Percentiles rank a stretch among this genome's conserved stretches.
These are phyloP conservation scores for Trematocara macrostoma DNA, from an alignment of 2,113 vertebrate species.

Conservation along the genomic window DNA sequence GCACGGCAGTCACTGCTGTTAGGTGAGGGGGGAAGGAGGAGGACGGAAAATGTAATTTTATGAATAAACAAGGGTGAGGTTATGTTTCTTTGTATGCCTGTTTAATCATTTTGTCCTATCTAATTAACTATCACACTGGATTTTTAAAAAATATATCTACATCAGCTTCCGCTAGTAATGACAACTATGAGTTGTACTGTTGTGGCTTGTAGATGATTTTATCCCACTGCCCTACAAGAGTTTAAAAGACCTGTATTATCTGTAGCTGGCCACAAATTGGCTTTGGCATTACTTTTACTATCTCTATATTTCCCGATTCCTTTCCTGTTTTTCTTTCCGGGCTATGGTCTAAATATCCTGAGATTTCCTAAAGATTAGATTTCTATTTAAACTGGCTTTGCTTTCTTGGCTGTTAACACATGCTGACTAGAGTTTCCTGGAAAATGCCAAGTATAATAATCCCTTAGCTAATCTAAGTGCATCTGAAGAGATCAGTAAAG, in stretches of 20 bases:
- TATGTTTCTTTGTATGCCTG: slow-evolving; percentile 38
- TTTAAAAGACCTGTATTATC: not conserved
- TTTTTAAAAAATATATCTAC: not conserved
- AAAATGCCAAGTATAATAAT: not conserved
- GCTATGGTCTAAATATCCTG: not conserved
- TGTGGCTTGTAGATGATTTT: not conserved
- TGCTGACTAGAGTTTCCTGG: not conserved
- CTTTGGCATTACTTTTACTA: not conserved
- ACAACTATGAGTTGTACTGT: not conserved
- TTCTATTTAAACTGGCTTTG: not conserved
- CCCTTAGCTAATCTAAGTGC: not conserved
- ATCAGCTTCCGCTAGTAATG: not conserved
- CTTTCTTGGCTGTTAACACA: not conserved
- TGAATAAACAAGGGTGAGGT: slow-evolving; percentile 76
- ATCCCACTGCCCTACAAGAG: not conserved
- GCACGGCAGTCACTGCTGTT: slow-evolving; percentile 13
- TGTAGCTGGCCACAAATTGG: not conserved
- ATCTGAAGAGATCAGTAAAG: not conserved
- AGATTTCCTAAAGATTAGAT: not conserved
- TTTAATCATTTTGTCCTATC: slow-evolving; percentile 5
- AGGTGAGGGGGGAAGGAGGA: slow-evolving; percentile 1
- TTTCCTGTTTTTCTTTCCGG: fast-evolving
- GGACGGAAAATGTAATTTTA: slow-evolving; percentile 73
- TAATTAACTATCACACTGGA: not conserved
- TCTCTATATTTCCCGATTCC: not conserved